Evolutionary conservation across 2,113 vertebrate species (phyloP), one percentile per base, ranked within the genome.

Genomic region (Psilopsiagon aurifrons): DNA sequence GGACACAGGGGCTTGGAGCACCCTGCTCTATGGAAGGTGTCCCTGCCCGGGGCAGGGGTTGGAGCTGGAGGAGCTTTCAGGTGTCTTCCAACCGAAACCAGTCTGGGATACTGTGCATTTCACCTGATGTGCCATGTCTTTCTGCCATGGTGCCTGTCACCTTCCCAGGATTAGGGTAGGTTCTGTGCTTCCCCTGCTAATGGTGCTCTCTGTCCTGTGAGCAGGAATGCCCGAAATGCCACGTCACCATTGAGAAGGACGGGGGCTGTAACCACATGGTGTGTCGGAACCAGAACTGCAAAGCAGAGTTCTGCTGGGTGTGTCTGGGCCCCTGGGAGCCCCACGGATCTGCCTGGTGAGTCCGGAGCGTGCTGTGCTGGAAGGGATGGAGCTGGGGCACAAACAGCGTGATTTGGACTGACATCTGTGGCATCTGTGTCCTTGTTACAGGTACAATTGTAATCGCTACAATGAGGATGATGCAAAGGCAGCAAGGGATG

Each of bases 241-340:
- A 99, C 31, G 99, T 99, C 97, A 99, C 99, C 97, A 99, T 99
- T 77, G 99, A 99, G 97, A 99, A 99, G 98, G 99, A 99, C 28
- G 99, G 99, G 28, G 99, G 99, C 97, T 99, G 99, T 97, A 99
- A 99, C 98, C 99, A 99, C 98, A 99, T 99, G 99, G 99, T 99
- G 90, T 99, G 99, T 98, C 99, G 99, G 97, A 99, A 99, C 98
- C 99, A 99, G 98, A 99, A 99, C 97, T 99, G 99, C 98, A 99
- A 99, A 99, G 99, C 99, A 12, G 99, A 99, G 97, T 99, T 99
- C 98, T 99, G 99, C 98, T 99, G 99, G 99, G 99, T 99, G 94
- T 99, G 99, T 97, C 98, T 99, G 97, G 99, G 99, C 75, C 99
- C 99, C 79, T 99, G 99, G 99, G 99, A 99, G 95, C 99, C 99